A percentile compares a stretch with the other conserved stretches of the same genome.
Evolutionary conservation across 1,140 invertebrate species (phyloP).

Genomic region (Ips nitidus): DNA sequence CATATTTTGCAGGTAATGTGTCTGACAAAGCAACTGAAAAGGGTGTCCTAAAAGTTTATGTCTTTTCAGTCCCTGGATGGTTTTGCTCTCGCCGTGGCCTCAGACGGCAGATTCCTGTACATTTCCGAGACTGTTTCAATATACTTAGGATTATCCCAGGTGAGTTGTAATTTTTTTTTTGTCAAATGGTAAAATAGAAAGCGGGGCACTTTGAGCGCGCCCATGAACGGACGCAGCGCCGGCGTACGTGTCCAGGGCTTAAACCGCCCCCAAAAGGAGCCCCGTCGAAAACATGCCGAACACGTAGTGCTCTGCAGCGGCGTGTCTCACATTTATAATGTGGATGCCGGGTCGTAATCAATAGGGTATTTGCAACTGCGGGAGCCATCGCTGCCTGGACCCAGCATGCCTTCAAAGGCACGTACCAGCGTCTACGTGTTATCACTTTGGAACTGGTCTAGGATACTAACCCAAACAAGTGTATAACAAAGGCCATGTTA

Average conservation of each 20-base stretch:
- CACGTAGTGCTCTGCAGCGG: slow-evolving; percentile 64
- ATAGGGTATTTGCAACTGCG: slow-evolving; percentile 64
- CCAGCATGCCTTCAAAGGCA: slow-evolving; percentile 35
- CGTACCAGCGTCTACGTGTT: slow-evolving; percentile 42
- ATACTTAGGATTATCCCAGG: slow-evolving; percentile 97
- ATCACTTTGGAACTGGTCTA: slow-evolving; percentile 40
- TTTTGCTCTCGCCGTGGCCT: slow-evolving; percentile 91
- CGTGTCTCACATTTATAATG: slow-evolving; percentile 67
- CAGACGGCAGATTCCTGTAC: slow-evolving; percentile 95
- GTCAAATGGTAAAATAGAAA: neutral
- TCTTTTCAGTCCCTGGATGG: slow-evolving; percentile 88
- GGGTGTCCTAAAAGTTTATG: neutral
- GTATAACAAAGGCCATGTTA: slow-evolving; percentile 14
- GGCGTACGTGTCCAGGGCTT: slow-evolving; percentile 38
- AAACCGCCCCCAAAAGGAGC: slow-evolving; percentile 35
- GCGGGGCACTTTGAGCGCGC: slow-evolving; percentile 10
- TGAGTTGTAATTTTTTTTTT: slow-evolving; percentile 56
- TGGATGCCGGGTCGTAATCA: slow-evolving; percentile 58
- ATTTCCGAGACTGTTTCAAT: slow-evolving; percentile 99
- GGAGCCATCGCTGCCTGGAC: slow-evolving; percentile 43
- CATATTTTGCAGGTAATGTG: slow-evolving; percentile 88
- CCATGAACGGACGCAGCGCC: slow-evolving; percentile 26
- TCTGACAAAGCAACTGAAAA: neutral
- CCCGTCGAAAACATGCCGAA: slow-evolving; percentile 55
- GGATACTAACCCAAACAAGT: slow-evolving; percentile 27